Percentiles rank a stretch among this genome's conserved stretches.
These are phyloP conservation scores for Xylota segnis DNA, from an alignment of 2,888 invertebrate species.

Conservation along the genomic window DNA sequence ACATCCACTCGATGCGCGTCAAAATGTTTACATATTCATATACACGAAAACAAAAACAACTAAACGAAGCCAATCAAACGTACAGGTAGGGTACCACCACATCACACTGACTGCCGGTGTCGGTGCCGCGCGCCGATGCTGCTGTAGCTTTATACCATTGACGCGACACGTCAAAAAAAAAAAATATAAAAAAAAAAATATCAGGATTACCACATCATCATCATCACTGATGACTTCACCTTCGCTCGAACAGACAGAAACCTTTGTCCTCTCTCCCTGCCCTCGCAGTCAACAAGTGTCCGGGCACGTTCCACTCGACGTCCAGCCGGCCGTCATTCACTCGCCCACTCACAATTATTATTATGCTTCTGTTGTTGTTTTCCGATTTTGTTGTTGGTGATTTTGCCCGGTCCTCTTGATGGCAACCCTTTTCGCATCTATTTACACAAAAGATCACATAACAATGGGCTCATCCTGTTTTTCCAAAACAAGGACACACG, in stretches of 20 bases:
- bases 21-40: conserved; percentile 74
- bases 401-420: conserved; percentile 44
- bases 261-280: conserved; percentile 30
- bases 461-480: conserved; percentile 75
- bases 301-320: conserved; percentile 66
- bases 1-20: conserved; percentile 68
- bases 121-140: conserved; percentile 4
- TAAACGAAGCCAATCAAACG: conserved; percentile 67
- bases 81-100: conserved; percentile 52
- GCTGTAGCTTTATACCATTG: conserved; percentile 47
- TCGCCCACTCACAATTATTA: conserved; percentile 73
- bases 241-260: conserved; percentile 58
- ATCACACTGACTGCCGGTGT: conserved; percentile 24
- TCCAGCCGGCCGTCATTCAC: conserved; percentile 51
- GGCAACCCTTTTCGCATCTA: conserved; percentile 73
- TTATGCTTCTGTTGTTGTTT: conserved; percentile 59
- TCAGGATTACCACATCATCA: conserved; percentile 71
- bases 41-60: conserved; percentile 22
- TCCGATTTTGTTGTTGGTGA: conserved; percentile 45
- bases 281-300: conserved; percentile 64
- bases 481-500: conserved; percentile 54
- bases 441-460: conserved; percentile 69
- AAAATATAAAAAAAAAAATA: conserved; percentile 22
- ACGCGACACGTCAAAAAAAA: conserved; percentile 27
- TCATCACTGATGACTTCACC: conserved; percentile 75